Base-by-base conservation (phyloP, 2,113 vertebrate species). In the Perca flavescens region DNA sequence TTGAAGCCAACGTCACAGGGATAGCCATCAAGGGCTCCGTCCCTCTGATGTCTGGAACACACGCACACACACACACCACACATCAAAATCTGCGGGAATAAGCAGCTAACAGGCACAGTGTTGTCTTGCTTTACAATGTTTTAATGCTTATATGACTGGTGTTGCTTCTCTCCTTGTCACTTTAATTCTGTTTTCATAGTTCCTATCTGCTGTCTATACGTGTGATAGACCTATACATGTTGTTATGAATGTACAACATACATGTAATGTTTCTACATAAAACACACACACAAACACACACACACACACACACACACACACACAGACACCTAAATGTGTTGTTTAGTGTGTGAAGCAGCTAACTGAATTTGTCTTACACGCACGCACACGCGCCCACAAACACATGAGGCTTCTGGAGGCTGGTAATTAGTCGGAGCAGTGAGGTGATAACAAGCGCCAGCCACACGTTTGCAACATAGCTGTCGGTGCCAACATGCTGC, bases 391-490 rank as follows among this genome's bases (percentile, higher is more conserved):
- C 57, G 70, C 66, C 69, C 74, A 68, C 12, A 15, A 82, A 65
- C 58, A 82, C 74, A 68, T 65, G 31, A 11, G 65, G 61, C 50
- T 63, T 78, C 82, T 70, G 25, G 53, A 84, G 67, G 67, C 70
- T 83, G 88, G 78, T 88, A 92, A 94, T 94, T 88, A 93, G 87
- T 68, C 5, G 54, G 83, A 89, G 87, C 80, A 83, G 78, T 62
- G 75, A 91, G 80, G 91, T 86, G 93, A 88, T 93, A 93, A 94
- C 90, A 88, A 94, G 90, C 78, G n/a, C 46, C 86, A 88, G 84
- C 77, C 93, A 84, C 92, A 89, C 70, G 47, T 91, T 90, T 82
- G 65, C 79, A 89, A 15, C 78, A 0, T 65, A 91, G 87, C 85
- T 85, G 93, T 80, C 61, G n/a, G 73, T 84, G 85, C 79, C 84